Conservation (phyloP, 1,140 invertebrate genomes). For the Drosophila busckii region DNA sequence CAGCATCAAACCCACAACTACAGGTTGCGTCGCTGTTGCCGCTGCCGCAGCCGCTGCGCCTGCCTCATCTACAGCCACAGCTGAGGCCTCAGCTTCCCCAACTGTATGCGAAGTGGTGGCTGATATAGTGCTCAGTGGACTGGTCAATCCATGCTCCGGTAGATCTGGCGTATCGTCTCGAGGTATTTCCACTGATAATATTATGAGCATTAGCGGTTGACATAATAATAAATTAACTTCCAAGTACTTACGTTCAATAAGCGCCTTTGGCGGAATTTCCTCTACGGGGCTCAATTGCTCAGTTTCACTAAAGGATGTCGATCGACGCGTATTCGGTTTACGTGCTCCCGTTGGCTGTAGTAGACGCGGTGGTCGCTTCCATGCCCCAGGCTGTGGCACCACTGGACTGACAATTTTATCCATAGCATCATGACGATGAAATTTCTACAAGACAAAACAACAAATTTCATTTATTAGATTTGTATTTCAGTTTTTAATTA, state of each 20-base stretch:
- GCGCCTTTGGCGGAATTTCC: constrained; percentile 39
- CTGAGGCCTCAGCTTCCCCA: constrained; percentile 46
- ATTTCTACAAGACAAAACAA: constrained; percentile 62
- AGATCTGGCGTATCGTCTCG: constrained; percentile 69
- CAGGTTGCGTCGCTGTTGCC: neutral
- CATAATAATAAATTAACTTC: too few species aligned
- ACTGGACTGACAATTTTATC: constrained; percentile 96
- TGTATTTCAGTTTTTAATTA: neutral
- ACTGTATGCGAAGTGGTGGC: constrained; percentile 64
- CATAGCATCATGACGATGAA: constrained; percentile 84
- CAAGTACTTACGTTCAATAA: constrained; percentile 55
- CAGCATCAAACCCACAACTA: constrained; percentile 35
- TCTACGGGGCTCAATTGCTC: constrained; percentile 65
- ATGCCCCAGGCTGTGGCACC: constrained; percentile 91
- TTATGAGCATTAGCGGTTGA: too few species aligned
- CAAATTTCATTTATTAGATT: neutral
- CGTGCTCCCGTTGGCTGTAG: constrained; percentile 63
- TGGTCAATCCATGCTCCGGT: constrained; percentile 53
- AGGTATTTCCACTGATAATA: constrained; percentile 62
- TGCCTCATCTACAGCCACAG: neutral
- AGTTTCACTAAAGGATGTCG: constrained; percentile 73
- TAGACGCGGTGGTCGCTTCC: constrained; percentile 81
- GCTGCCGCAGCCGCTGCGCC: neutral
- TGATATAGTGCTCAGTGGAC: constrained; percentile 66
- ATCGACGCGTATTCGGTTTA: constrained; percentile 62